Evolutionary conservation across 2,113 vertebrate species (phyloP), one percentile per base, ranked within the genome.

Genomic region (Microcebus murinus): DNA sequence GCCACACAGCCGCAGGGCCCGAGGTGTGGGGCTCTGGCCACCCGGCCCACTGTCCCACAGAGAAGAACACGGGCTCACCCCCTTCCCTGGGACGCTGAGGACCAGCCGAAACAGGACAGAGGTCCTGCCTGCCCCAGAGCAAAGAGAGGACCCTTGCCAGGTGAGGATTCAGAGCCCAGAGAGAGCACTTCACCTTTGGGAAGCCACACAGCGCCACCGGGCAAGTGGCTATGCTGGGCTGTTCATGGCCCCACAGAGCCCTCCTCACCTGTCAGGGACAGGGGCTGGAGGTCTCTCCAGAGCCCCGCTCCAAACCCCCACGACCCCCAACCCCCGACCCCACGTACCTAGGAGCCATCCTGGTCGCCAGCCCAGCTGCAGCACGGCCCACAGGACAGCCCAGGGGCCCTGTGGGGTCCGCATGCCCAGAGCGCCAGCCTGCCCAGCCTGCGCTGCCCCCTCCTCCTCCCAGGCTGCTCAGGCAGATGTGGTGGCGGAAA

Each of bases 401-500:
- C 97, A 96, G 48, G 68, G 93, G 0, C 17, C 89, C 89, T 59
- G 6, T 4, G 6, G 86, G 91, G n/a, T 57, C 91, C 85, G 80
- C 97, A 97, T 97, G 89, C 82, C 97, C 71, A 20, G 45, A 70
- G 77, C 13, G 6, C 36, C 84, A 1, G 52, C 57, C 68, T 0
- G 21, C 45, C 36, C 84, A 1, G 52, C 57, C 68, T 0, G 21
- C 45, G 6, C 45, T 0, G 31, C 71, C 4, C 11, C 12, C 12
- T 42, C 36, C 23, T 31, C 74, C 36, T 65, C 59, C 7, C 20
- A 13, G 4, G 42, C 74, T 15, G 48, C 8, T 63, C 50, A 10
- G 48, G 98, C 70, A 99, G 98, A 95, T 94, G 97, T 21, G 99
- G 99, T 94, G 99, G 97, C 71, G 99, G 99, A 90, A 98, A 97